phyloP scores from a whole-genome alignment of 2,113 vertebrate species.

The Hyla sarda region DNA sequence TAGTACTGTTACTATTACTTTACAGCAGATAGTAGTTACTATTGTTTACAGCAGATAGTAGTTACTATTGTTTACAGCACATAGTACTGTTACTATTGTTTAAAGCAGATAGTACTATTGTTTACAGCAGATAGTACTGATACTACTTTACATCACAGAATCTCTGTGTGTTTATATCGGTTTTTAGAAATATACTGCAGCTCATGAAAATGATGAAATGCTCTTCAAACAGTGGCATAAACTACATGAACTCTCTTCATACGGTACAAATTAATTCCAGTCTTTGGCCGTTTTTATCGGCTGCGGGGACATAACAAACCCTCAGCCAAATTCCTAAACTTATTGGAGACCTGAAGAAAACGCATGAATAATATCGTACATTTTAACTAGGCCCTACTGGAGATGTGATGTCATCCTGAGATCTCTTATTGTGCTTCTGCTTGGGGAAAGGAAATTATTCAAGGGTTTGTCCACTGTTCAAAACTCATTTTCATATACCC shows the following conservation, averaged over 20 bases:
- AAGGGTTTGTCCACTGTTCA: background rate
- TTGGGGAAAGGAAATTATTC: background rate
- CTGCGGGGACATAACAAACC: conserved; percentile 19
- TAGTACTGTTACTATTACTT: too few relatives aligned
- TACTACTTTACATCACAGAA: too few relatives aligned
- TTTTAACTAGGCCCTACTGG: background rate
- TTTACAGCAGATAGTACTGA: too few relatives aligned
- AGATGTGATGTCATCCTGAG: background rate
- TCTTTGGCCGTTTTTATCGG: background rate
- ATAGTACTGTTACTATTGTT: too few relatives aligned
- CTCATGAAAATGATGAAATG: background rate
- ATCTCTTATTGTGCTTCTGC: background rate
- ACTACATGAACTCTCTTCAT: background rate
- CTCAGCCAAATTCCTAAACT: conserved; percentile 28
- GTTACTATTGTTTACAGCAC: too few relatives aligned
- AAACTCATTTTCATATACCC: background rate
- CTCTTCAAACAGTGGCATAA: background rate
- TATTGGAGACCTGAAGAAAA: conserved; percentile 9
- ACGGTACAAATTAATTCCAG: background rate
- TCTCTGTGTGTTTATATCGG: too few relatives aligned
- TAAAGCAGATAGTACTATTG: too few relatives aligned
- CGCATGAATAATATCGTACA: background rate
- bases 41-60: too few relatives aligned
- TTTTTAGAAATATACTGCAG: too few relatives aligned
- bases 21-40: too few relatives aligned